Conservation (phyloP, 2,888 invertebrate genomes). For the Theodoxus fluviatilis region DNA sequence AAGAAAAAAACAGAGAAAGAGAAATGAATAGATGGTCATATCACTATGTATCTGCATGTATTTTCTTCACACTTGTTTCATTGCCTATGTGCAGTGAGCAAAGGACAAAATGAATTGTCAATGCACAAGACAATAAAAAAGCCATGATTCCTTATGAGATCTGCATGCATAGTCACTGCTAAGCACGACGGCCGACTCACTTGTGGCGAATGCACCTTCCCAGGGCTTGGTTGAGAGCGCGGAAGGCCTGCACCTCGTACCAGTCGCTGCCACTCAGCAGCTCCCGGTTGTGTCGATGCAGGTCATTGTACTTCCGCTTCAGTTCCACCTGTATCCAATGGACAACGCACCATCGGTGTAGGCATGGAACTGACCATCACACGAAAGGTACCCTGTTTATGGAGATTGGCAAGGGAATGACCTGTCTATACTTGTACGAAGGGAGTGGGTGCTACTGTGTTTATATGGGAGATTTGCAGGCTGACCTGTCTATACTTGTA, state of each 20-base stretch:
- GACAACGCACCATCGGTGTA: no score
- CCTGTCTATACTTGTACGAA: no score
- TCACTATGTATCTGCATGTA: no score
- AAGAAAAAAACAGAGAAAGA: neutral
- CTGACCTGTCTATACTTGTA: no score
- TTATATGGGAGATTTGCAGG: no score
- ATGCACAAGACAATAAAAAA: neutral
- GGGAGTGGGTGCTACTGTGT: no score
- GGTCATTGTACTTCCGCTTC: constrained; percentile 77
- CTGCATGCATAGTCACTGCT: neutral
- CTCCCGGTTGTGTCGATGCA: constrained; percentile 59
- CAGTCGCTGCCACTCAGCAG: constrained; percentile 73
- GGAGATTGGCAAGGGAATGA: no score
- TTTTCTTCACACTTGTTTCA: no score
- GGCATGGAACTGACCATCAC: no score
- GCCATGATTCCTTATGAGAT: neutral
- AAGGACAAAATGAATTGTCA: constrained; percentile 1
- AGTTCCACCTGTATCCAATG: constrained; percentile 69
- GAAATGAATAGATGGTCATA: neutral
- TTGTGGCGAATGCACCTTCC: constrained; percentile 81
- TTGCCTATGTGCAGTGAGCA: neutral
- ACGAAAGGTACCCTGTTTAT: no score
- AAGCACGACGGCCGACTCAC: constrained; percentile 35
- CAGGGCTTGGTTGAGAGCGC: constrained; percentile 82
- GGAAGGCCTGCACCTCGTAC: constrained; percentile 78